Conservation (phyloP, 2,113 vertebrate species). For the Campylorhamphus procurvoides region DNA sequence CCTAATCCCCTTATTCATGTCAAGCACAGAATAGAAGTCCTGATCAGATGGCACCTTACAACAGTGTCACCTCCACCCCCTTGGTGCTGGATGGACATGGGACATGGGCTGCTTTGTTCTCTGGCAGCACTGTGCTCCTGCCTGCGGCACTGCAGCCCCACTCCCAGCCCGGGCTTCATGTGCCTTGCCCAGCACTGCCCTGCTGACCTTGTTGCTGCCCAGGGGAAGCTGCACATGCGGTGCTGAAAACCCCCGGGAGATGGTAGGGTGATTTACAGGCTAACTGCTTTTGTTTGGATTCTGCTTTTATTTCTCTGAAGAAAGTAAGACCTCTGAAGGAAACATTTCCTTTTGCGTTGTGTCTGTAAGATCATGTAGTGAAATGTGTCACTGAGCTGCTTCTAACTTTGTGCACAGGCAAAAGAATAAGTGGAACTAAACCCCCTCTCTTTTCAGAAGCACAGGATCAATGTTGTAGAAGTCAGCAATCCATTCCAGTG, state of each 20-base stretch:
- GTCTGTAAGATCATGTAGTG: neutral
- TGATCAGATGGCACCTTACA: slow-evolving; percentile 81
- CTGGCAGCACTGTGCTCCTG: neutral
- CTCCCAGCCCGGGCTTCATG: too few relatives aligned
- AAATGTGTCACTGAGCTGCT: neutral
- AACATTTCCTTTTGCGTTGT: neutral
- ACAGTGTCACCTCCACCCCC: slow-evolving; percentile 81
- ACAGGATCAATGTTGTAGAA: neutral
- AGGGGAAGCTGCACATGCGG: too few relatives aligned
- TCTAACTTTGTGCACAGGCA: neutral
- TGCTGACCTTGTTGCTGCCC: neutral
- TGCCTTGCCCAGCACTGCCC: neutral
- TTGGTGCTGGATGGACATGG: slow-evolving; percentile 78
- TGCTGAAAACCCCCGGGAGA: neutral
- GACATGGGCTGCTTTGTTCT: slow-evolving; percentile 41
- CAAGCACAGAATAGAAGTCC: slow-evolving; percentile 87
- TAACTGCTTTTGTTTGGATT: neutral
- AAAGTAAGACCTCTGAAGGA: neutral
- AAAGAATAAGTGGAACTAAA: neutral
- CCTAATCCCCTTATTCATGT: slow-evolving; percentile 99
- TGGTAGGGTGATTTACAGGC: neutral
- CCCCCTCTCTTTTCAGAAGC: neutral
- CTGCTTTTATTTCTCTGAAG: neutral
- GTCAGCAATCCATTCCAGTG: slow-evolving; percentile 66
- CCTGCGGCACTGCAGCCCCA: fast-evolving